These are phyloP conservation scores for Nothobranchius furzeri DNA, from an alignment of 2,113 vertebrate species.

Conservation along the genomic window DNA sequence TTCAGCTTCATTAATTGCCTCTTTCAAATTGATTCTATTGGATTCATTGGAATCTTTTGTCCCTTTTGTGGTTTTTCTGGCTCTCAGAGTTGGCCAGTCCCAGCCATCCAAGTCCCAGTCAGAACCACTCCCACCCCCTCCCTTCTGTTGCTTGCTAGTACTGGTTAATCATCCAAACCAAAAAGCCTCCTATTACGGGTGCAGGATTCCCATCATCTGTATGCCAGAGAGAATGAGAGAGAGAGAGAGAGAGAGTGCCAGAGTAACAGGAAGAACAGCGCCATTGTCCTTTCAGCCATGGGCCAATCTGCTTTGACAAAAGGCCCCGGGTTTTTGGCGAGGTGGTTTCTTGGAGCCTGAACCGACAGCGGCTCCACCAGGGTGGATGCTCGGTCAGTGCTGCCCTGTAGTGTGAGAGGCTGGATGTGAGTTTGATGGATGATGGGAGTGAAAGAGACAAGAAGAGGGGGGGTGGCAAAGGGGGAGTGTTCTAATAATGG, in stretches of 20 bases:
- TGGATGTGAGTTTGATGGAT: conserved; percentile 45
- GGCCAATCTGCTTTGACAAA: conserved; percentile 46
- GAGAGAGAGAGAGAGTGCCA: conserved; percentile 35
- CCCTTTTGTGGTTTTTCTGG: conserved; percentile 36
- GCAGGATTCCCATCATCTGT: conserved; percentile 67
- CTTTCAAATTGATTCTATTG: conserved; percentile 3
- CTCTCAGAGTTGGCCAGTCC: conserved; percentile 27
- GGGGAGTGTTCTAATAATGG: conserved; percentile 22
- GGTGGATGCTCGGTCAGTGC: conserved; percentile 47
- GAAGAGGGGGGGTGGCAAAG: conserved; percentile 21
- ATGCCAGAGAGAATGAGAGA: conserved; percentile 27
- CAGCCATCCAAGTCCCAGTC: conserved; percentile 21
- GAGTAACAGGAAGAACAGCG: conserved; percentile 40
- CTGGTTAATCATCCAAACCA: conserved; percentile 73
- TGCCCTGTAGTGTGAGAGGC: conserved; percentile 38
- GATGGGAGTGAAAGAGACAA: conserved; percentile 57
- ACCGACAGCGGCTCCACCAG: conserved; percentile 22
- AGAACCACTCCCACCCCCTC: conserved; percentile 23
- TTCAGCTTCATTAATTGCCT: conserved; percentile 28
- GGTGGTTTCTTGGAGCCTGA: conserved; percentile 34
- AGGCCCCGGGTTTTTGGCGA: conserved; percentile 37
- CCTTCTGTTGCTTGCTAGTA: conserved; percentile 59
- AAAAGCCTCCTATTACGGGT: conserved; percentile 60
- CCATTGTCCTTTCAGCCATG: conserved; percentile 55
- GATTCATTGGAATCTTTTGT: not conserved